These are phyloP conservation scores for Zoroaster sp. DNA, from an alignment of 53 echinoderm and acorn worm species.

Conservation along the genomic window DNA sequence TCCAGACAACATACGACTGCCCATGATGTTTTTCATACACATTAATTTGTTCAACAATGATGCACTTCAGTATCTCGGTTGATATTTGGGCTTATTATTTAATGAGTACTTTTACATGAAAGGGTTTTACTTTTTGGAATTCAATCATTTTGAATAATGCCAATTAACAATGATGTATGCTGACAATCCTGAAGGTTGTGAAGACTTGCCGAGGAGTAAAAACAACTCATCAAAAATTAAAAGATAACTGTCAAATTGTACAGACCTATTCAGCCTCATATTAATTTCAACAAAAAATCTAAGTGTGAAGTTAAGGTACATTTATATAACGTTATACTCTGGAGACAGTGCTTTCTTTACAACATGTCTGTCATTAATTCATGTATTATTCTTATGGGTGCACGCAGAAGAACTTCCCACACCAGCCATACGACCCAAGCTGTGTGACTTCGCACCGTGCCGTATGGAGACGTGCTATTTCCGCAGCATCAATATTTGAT, in stretches of 20 bases:
- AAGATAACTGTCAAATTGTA: no score
- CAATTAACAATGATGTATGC: no score
- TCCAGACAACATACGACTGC: no score
- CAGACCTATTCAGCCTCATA: neutral
- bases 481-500: neutral
- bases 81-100: no score
- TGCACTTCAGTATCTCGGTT: no score
- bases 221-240: neutral
- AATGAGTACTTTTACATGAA: no score
- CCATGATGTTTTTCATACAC: no score
- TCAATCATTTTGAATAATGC: no score
- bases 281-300: neutral
- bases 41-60: no score
- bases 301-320: neutral
- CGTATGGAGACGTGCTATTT: neutral
- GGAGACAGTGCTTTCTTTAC: neutral
- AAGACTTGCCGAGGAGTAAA: no score
- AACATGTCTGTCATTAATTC: neutral
- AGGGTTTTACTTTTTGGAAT: no score
- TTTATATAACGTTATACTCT: neutral
- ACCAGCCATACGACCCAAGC: neutral
- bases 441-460: neutral
- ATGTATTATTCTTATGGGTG: neutral
- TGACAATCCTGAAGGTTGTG: no score
- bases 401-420: neutral